Conservation (phyloP, 2,888 invertebrate species). For the Aricia artaxerxes region DNA sequence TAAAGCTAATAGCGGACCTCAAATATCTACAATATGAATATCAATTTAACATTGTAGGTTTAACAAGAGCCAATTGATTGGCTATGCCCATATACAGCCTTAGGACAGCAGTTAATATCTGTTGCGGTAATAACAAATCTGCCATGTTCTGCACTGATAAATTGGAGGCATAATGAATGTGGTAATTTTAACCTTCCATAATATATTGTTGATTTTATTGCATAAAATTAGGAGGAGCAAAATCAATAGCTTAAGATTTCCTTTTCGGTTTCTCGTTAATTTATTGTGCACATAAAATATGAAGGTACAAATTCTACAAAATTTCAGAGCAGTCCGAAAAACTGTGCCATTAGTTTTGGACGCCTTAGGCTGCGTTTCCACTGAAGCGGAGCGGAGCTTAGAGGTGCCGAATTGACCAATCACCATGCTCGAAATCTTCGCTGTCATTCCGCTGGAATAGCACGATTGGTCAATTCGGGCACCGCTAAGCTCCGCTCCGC, state of each 20-base stretch:
- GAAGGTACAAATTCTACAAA: too few relatives aligned
- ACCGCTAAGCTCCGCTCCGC: too few relatives aligned
- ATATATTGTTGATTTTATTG: not conserved
- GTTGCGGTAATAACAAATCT: conserved; percentile 17
- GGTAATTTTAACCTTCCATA: conserved; percentile 3
- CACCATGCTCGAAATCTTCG: too few relatives aligned
- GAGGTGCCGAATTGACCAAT: too few relatives aligned
- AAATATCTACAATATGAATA: conserved; percentile 15
- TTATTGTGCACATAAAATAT: not conserved
- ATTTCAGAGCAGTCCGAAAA: too few relatives aligned
- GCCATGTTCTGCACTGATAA: conserved; percentile 21
- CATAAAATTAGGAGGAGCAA: not conserved
- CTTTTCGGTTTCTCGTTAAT: not conserved
- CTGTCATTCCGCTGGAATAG: too few relatives aligned
- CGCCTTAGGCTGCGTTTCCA: too few relatives aligned
- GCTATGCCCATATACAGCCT: conserved; percentile 18
- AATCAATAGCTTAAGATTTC: not conserved
- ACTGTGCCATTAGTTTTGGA: too few relatives aligned
- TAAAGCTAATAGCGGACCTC: conserved; percentile 7
- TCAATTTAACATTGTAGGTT: conserved; percentile 20
- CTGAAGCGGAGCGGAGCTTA: too few relatives aligned
- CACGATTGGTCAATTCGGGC: too few relatives aligned
- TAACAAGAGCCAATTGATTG: conserved; percentile 27
- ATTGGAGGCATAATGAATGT: conserved; percentile 14
- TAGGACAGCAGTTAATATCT: conserved; percentile 15